A percentile compares a stretch with the other conserved stretches of the same genome.
Evolutionary conservation across 1,140 invertebrate genomes (phyloP).

Genomic region (Drosophila parvula): DNA sequence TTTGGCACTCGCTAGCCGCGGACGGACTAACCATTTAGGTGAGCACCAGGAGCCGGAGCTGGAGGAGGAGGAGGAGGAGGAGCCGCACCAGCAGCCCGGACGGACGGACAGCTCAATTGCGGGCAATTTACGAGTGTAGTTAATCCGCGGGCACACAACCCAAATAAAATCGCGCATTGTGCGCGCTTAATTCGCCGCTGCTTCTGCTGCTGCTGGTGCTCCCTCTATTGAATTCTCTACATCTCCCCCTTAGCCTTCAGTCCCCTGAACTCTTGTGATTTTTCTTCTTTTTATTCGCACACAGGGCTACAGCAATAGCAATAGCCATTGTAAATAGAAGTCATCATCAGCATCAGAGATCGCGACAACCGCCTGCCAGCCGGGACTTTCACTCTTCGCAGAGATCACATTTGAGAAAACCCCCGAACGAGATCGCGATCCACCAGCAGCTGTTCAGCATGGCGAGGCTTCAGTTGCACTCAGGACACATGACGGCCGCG

Average conservation of each 20-base stretch:
- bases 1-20: conserved; percentile 74
- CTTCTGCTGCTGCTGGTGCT: conserved; percentile 38
- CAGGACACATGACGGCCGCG: conserved; percentile 14
- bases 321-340: conserved; percentile 71
- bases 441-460: conserved; percentile 41
- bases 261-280: conserved; percentile 23
- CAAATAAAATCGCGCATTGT: conserved; percentile 72
- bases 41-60: conserved; percentile 25
- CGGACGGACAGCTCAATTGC: conserved; percentile 68
- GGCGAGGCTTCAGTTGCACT: conserved; percentile 17
- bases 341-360: conserved; percentile 34
- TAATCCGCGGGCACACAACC: conserved; percentile 60
- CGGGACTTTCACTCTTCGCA: conserved; percentile 15
- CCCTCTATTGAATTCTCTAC: conserved; percentile 15
- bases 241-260: not conserved
- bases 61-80: conserved; percentile 15
- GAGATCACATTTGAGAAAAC: not conserved
- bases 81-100: conserved; percentile 9
- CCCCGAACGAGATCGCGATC: conserved; percentile 4
- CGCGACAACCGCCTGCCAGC: conserved; percentile 20
- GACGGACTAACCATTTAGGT: conserved; percentile 78
- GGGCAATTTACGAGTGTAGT: conserved; percentile 71
- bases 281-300: conserved; percentile 16
- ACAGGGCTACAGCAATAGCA: conserved; percentile 70
- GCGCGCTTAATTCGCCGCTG: conserved; percentile 63